phyloP scores from a whole-genome alignment of 2,888 invertebrate genomes.

The Galeruca laticollis region DNA sequence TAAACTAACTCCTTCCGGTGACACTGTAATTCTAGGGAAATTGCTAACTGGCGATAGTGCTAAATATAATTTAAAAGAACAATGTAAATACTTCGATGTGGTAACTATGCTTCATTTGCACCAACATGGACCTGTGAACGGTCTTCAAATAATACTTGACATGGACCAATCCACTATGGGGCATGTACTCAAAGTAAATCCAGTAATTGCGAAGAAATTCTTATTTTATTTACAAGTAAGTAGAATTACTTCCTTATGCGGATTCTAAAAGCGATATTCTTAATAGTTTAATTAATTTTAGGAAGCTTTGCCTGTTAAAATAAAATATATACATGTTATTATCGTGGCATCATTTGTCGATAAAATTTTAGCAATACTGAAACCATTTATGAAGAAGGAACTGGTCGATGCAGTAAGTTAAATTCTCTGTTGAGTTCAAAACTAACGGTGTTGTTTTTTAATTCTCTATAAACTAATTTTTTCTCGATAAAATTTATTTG shows the following conservation, averaged over 20 bases:
- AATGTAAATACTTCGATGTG: too few species aligned
- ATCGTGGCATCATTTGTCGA: slow-evolving; percentile 68
- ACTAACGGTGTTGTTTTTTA: too few species aligned
- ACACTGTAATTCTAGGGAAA: slow-evolving; percentile 56
- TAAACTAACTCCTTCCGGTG: slow-evolving; percentile 52
- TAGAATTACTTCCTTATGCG: too few species aligned
- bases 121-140: slow-evolving; percentile 69
- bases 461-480: too few species aligned
- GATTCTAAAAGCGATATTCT: too few species aligned
- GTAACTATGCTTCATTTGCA: too few species aligned
- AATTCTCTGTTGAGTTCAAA: too few species aligned
- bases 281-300: too few species aligned
- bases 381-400: slow-evolving; percentile 70
- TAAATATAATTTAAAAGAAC: too few species aligned
- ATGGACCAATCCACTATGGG: slow-evolving; percentile 73
- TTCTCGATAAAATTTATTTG: neutral
- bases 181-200: slow-evolving; percentile 74
- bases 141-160: slow-evolving; percentile 75
- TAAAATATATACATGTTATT: slow-evolving; percentile 68
- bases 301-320: slow-evolving; percentile 68
- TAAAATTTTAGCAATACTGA: slow-evolving; percentile 67
- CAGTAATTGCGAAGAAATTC: slow-evolving; percentile 76
- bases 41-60: slow-evolving; percentile 71
- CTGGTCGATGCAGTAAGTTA: slow-evolving; percentile 56
- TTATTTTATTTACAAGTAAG: slow-evolving; percentile 75